Evolutionary conservation across 2,113 vertebrate species (phyloP).

Genomic region (Chaetops frenatus): DNA sequence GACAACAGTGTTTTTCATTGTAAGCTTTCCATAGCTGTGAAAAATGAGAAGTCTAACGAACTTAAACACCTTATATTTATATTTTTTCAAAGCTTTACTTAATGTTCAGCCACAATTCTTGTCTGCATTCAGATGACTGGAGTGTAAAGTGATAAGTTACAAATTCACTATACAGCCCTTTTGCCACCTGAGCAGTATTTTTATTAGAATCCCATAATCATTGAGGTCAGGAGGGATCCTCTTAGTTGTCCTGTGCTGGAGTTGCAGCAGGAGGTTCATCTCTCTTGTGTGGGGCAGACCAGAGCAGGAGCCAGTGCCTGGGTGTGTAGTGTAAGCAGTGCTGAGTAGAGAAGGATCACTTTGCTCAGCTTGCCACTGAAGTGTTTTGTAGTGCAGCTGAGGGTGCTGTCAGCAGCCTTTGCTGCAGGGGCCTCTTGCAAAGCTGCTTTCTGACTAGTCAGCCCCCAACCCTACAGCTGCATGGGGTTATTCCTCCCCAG

Average conservation of each 20-base stretch:
- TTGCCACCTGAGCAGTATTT: neutral
- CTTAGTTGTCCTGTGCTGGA: neutral
- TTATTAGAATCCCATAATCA: neutral
- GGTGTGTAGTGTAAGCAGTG: neutral
- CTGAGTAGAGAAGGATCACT: neutral
- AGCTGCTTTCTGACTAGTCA: neutral
- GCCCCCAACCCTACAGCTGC: neutral
- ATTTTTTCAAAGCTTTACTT: neutral
- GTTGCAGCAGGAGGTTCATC: accelerated
- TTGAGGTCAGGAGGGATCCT: neutral
- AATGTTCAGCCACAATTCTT: neutral
- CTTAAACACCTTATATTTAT: neutral
- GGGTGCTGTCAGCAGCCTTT: neutral
- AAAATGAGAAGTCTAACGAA: neutral
- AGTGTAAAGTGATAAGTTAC: neutral
- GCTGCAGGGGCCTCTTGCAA: neutral
- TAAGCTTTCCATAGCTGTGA: neutral
- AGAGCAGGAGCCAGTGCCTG: neutral
- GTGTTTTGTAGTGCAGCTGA: neutral
- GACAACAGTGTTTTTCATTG: neutral
- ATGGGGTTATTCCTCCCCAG: neutral
- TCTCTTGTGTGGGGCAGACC: neutral
- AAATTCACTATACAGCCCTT: neutral
- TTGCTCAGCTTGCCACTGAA: neutral
- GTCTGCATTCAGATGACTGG: neutral